These are phyloP conservation scores for Heliothis peltigera DNA, from an alignment of 2,888 invertebrate species.

Conservation along the genomic window DNA sequence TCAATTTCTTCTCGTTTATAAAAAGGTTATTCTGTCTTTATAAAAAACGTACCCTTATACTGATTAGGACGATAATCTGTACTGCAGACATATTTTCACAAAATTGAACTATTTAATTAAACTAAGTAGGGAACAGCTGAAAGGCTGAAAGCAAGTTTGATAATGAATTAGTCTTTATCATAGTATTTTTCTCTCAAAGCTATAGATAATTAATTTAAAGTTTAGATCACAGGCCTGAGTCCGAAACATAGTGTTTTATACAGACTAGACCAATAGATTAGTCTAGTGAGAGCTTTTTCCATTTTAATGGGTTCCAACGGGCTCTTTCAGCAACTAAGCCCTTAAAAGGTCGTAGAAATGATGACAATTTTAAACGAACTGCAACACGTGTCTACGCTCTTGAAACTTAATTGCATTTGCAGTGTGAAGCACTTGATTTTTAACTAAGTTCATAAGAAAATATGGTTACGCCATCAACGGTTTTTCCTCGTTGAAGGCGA, in stretches of 20 bases:
- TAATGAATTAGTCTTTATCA: slow-evolving; percentile 14
- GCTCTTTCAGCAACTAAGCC: slow-evolving; percentile 5
- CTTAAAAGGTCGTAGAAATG: not conserved
- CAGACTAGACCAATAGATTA: slow-evolving; percentile 29
- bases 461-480: not conserved
- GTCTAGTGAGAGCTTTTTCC: slow-evolving; percentile 23
- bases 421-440: slow-evolving; percentile 2
- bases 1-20: not conserved
- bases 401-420: not conserved
- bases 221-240: slow-evolving; percentile 13
- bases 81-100: slow-evolving; percentile 1
- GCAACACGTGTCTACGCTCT: not conserved
- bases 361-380: slow-evolving; percentile 11
- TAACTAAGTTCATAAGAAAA: slow-evolving; percentile 1
- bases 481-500: not conserved
- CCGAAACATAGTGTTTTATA: slow-evolving; percentile 20
- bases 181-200: slow-evolving; percentile 17
- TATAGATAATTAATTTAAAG: slow-evolving; percentile 36
- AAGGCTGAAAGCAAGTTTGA: slow-evolving; percentile 15
- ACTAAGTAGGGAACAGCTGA: slow-evolving; percentile 1
- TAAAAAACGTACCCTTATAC: too few species aligned
- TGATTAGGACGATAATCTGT: not conserved
- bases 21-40: not conserved
- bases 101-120: slow-evolving; percentile 15
- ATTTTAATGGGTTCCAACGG: slow-evolving; percentile 12